phyloP scores from a whole-genome alignment of 2,113 vertebrate genomes.

The Hemiscyllium ocellatum region DNA sequence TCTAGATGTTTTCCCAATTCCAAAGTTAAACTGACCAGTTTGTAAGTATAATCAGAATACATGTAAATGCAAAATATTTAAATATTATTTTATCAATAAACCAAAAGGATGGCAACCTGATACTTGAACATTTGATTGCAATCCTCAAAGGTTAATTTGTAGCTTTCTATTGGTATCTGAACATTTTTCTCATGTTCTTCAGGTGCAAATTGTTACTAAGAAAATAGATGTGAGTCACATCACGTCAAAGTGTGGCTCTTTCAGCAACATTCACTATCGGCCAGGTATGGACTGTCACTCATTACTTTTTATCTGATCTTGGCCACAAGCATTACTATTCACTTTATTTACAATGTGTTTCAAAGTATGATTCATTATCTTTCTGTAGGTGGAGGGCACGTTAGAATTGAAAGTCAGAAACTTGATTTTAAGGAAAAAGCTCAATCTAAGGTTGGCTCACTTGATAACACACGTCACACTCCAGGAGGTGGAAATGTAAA shows the following conservation, averaged over 20 bases:
- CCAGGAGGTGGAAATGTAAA: conserved; percentile 78
- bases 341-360: neutral
- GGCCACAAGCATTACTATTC: neutral
- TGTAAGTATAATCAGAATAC: neutral
- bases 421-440: conserved; percentile 98
- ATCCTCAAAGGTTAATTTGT: neutral
- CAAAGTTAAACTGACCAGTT: too few relatives aligned
- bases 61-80: neutral
- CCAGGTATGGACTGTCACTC: conserved; percentile 67
- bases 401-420: conserved; percentile 93
- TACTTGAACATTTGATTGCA: neutral
- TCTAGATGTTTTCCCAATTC: too few relatives aligned
- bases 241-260: conserved; percentile 84
- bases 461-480: conserved; percentile 85
- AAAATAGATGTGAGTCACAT: conserved; percentile 89
- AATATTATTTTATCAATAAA: neutral
- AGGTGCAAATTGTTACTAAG: conserved; percentile 89
- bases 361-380: neutral
- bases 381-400: conserved; percentile 76
- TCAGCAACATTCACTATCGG: conserved; percentile 84
- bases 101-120: neutral
- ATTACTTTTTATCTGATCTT: neutral
- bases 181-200: conserved; percentile 37
- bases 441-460: conserved; percentile 92
- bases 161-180: conserved; percentile 36